Base-by-base conservation (phyloP, 2,113 vertebrate species). In the Corapipo altera region DNA sequence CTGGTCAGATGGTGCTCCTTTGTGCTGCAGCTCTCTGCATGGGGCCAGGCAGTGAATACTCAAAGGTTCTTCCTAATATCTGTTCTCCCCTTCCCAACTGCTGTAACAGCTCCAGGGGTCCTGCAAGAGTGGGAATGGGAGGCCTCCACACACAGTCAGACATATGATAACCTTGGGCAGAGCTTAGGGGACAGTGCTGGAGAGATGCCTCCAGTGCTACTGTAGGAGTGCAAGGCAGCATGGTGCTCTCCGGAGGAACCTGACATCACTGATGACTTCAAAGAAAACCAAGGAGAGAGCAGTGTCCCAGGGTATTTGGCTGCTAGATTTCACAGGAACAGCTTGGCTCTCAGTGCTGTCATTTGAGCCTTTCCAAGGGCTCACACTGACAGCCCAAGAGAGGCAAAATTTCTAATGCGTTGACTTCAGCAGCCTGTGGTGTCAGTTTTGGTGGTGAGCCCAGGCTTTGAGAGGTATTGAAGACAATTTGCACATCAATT, bases 1-100 rank as follows among this genome's bases (percentile, higher is more conserved):
- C 90, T 85, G 95, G 92, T 97, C 95, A 97, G 92, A 96, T 97
- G 91, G 93, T 62, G 83, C 48, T 95, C 72, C 85, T 89, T 80
- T 21, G 1, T n/a, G 66, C 73, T 61, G 69, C 37, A 52, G 66
- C 52, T 86, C 65, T 49, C 73, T 70, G 52, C 8, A 2, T 90
- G 85, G 0, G 55, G 65, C 74, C 66, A 39, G 52, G 85, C 72
- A 92, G 76, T 23, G 81, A 84, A 54, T 1, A 2, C 43, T 93
- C 57, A 30, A 65, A 43, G 39, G 23, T 54, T 61, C 66, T 57
- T 69, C 61, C 44, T 14, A 27, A 1, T 69, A 77, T 61, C 80
- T 92, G 61, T 58, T 94, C 77, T 86, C 28, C 28, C 61, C 44
- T 44, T 75, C 0, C 0, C 21, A 54, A 58, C 26, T 75, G 57